Percentiles rank a stretch among this genome's conserved stretches.
Evolutionary conservation across 2,888 invertebrate genomes (phyloP).

Genomic region (Coleophora deauratella): DNA sequence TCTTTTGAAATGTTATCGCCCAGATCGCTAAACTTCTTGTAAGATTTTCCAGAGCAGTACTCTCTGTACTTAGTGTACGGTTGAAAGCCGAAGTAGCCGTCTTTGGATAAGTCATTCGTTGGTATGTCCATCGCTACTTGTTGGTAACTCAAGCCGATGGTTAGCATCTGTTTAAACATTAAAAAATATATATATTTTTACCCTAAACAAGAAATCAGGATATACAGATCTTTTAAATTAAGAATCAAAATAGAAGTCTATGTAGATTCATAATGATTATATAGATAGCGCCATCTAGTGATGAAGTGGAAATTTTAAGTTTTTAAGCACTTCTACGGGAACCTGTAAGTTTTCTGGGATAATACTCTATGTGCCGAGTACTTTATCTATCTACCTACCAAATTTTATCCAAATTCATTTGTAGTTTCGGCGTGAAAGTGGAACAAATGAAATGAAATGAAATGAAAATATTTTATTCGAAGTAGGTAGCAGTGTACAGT

Average conservation of each 20-base stretch:
- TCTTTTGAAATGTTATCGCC: slow-evolving; percentile 75
- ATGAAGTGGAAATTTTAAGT: no score
- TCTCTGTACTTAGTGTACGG: slow-evolving; percentile 89
- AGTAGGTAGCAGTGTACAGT: no score
- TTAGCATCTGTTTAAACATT: slow-evolving; percentile 24
- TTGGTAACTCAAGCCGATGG: slow-evolving; percentile 22
- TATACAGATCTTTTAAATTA: not conserved
- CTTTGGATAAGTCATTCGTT: slow-evolving; percentile 30
- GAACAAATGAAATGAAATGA: not conserved
- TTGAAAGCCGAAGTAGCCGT: slow-evolving; percentile 85
- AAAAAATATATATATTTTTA: slow-evolving; percentile 2
- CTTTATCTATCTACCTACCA: no score
- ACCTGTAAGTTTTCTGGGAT: no score
- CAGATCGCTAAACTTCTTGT: slow-evolving; percentile 80
- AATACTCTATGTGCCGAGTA: no score
- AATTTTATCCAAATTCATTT: no score
- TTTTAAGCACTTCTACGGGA: no score
- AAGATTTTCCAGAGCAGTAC: slow-evolving; percentile 81
- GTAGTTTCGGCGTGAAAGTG: not conserved
- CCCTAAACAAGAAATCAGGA: not conserved
- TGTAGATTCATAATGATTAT: not conserved
- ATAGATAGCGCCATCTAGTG: no score
- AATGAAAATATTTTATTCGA: no score
- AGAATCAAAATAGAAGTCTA: not conserved
- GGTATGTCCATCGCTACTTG: slow-evolving; percentile 25